Evolutionary conservation across 1,140 invertebrate species (phyloP).

Genomic region (Ephestia elutella): DNA sequence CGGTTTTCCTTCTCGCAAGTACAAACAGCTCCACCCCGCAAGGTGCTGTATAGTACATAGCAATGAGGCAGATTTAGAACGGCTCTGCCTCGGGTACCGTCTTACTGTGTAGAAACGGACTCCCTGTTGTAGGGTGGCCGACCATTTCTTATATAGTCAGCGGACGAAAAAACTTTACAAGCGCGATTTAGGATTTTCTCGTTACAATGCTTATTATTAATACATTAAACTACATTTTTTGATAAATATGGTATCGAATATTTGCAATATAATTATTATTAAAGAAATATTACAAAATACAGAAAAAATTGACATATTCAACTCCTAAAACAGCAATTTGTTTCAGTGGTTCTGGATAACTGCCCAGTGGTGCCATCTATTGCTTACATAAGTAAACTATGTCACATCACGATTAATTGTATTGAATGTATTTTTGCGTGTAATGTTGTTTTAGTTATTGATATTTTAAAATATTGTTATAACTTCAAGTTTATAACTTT

Average conservation of each 20-base stretch:
- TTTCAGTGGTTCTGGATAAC: background rate
- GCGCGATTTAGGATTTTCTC: background rate
- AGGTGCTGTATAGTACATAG: background rate
- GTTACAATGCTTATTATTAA: background rate
- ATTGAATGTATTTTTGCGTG: background rate
- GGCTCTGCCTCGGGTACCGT: background rate
- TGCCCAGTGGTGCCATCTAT: background rate
- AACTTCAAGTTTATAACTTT: too few relatives aligned
- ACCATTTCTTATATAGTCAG: background rate
- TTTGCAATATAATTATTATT: too few relatives aligned
- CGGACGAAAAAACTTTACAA: background rate
- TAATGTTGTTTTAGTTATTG: too few relatives aligned
- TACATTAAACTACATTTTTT: background rate
- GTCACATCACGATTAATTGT: too few relatives aligned
- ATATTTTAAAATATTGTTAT: too few relatives aligned
- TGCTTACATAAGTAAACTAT: background rate
- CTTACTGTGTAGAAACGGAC: slow-evolving; percentile 1
- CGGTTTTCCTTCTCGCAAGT: background rate
- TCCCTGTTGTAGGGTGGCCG: background rate
- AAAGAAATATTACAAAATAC: too few relatives aligned
- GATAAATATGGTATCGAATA: background rate
- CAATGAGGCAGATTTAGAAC: background rate
- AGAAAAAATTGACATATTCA: background rate
- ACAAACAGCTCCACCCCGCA: background rate
- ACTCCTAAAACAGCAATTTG: background rate